A percentile compares a stretch with the other conserved stretches of the same genome.
phyloP scores from a whole-genome alignment of 2,113 vertebrate genomes.

The Eubucco bourcierii region DNA sequence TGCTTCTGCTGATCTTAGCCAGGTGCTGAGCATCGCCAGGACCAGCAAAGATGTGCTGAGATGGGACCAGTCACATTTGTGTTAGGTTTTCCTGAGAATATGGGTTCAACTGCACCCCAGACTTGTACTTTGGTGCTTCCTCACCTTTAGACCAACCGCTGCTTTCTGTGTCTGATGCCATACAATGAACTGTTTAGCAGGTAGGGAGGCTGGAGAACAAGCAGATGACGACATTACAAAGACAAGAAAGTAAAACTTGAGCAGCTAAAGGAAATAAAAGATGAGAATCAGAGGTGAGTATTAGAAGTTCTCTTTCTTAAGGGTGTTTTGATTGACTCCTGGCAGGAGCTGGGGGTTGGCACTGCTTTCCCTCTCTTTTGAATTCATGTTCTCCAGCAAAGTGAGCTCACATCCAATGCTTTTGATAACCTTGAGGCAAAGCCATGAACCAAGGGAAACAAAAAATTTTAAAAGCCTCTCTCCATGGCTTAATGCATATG shows the following conservation, averaged over 20 bases:
- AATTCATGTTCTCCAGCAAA: not conserved
- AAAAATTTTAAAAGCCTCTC: not conserved
- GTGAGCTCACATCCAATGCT: not conserved
- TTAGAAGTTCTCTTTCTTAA: not conserved
- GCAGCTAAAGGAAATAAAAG: not conserved
- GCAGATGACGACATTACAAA: not conserved
- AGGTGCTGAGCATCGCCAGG: not conserved
- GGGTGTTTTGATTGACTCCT: not conserved
- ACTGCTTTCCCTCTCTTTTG: not conserved
- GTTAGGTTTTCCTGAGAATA: not conserved
- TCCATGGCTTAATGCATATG: not conserved
- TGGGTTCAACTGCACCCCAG: not conserved
- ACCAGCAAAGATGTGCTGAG: not conserved
- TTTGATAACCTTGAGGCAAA: not conserved
- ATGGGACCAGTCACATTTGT: fast-evolving
- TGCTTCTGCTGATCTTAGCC: not conserved
- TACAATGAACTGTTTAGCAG: not conserved
- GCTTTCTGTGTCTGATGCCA: not conserved
- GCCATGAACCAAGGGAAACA: not conserved
- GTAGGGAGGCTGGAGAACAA: not conserved
- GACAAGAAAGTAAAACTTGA: not conserved
- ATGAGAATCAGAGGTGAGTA: not conserved
- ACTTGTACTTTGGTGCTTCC: not conserved
- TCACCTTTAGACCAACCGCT: not conserved
- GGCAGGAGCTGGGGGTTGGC: not conserved